Conservation (phyloP, 2,113 vertebrate species). For the Opisthocomus hoazin region DNA sequence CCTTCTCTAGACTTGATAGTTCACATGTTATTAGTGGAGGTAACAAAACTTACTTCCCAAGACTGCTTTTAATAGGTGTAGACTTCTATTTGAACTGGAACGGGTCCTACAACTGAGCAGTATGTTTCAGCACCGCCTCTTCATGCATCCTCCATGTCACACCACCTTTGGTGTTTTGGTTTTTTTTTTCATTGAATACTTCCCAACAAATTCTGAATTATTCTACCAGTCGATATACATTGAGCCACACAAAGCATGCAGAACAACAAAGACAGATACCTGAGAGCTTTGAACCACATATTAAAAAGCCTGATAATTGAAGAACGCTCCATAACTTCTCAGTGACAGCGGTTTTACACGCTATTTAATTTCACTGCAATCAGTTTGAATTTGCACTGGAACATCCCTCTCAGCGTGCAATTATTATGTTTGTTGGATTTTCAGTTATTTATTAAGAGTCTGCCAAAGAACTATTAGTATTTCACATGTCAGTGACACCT, state of each 20-base stretch:
- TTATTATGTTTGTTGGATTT: neutral
- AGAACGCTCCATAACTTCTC: rapidly evolving
- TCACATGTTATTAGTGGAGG: neutral
- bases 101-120: neutral
- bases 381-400: neutral
- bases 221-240: neutral
- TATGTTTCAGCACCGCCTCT: neutral
- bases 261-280: neutral
- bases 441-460: neutral
- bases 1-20: neutral
- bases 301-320: neutral
- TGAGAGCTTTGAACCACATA: neutral
- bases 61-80: neutral
- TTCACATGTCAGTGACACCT: neutral
- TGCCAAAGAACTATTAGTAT: neutral
- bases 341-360: neutral
- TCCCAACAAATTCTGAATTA: neutral
- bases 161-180: rapidly evolving
- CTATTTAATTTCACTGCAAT: neutral
- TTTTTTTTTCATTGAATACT: neutral
- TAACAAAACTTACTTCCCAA: neutral
- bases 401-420: neutral
- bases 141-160: rapidly evolving
- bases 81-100: neutral
- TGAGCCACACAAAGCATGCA: neutral